phyloP scores from a whole-genome alignment of 2,113 vertebrate genomes.

The Chloropsis hardwickii region DNA sequence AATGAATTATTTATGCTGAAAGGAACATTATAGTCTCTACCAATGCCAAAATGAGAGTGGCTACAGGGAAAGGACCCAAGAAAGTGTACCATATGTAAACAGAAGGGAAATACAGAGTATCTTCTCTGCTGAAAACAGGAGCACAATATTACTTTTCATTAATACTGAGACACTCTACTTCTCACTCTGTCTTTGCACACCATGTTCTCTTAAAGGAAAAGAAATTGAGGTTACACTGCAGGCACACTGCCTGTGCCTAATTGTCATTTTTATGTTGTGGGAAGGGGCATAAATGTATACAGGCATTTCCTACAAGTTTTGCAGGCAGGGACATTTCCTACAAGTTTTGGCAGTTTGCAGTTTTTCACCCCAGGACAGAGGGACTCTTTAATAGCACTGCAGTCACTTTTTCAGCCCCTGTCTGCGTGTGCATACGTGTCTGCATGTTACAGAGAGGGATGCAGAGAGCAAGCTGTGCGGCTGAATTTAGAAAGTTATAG shows the following conservation, averaged over 20 bases:
- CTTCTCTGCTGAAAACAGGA: not conserved
- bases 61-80: not conserved
- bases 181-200: not conserved
- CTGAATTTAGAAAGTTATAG: slow-evolving; percentile 80
- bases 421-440: not conserved
- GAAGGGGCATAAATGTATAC: not conserved
- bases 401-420: not conserved
- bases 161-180: not conserved
- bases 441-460: not conserved
- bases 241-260: not conserved
- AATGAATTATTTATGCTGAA: not conserved
- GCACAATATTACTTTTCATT: not conserved
- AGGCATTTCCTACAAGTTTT: not conserved
- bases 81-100: not conserved
- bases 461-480: not conserved
- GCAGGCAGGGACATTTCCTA: not conserved
- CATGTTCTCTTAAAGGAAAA: not conserved
- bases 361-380: not conserved
- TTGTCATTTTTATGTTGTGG: not conserved
- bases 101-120: not conserved
- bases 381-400: not conserved
- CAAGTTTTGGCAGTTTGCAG: not conserved
- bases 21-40: not conserved
- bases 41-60: not conserved
- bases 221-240: not conserved